These are phyloP conservation scores for Alaudala cheleensis DNA, from an alignment of 2,113 vertebrate genomes.

Conservation along the genomic window DNA sequence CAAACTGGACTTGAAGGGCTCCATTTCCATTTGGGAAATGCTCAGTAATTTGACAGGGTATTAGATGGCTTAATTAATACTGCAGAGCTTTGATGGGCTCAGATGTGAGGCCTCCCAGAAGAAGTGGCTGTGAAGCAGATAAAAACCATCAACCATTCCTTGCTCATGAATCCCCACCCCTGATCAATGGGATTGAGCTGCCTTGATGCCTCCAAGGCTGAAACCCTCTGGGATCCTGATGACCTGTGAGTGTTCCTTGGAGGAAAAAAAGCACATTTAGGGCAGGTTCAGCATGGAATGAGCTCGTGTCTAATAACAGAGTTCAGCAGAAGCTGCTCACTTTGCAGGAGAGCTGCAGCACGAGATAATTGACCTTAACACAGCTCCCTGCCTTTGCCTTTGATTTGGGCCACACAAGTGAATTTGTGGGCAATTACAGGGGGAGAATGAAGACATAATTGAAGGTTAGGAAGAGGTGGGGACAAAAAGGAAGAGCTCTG, in stretches of 20 bases:
- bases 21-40: background rate
- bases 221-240: background rate
- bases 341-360: constrained; percentile 19
- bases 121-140: background rate
- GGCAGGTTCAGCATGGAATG: background rate
- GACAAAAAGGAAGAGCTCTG: constrained; percentile 2
- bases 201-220: background rate
- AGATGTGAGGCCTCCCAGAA: background rate
- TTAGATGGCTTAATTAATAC: constrained; percentile 35
- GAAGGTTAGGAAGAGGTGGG: constrained; percentile 25
- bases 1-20: background rate
- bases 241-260: background rate
- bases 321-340: constrained; percentile 10
- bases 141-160: background rate
- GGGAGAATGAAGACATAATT: constrained; percentile 40
- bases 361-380: constrained; percentile 22
- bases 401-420: constrained; percentile 9
- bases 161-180: background rate
- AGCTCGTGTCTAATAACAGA: background rate
- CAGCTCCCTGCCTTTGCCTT: constrained; percentile 1
- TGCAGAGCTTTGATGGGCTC: background rate
- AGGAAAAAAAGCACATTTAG: background rate
- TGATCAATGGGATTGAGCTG: background rate
- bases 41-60: background rate
- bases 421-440: constrained; percentile 54